A percentile compares a stretch with the other conserved stretches of the same genome.
These are phyloP conservation scores for Pygmarrhopalites habei DNA, from an alignment of 1,140 invertebrate species.

Conservation along the genomic window DNA sequence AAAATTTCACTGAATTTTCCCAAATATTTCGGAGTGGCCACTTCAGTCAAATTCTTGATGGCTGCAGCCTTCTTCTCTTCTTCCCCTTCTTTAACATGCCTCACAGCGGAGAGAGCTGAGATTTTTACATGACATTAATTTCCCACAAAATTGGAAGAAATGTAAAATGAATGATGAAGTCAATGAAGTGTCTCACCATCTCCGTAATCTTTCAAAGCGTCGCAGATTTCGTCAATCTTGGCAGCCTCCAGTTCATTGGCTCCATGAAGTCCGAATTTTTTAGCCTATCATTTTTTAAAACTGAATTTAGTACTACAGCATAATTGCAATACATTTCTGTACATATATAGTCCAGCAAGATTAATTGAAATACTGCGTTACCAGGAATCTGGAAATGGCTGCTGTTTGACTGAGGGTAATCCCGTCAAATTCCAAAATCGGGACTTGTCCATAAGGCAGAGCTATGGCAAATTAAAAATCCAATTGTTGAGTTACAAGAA, in stretches of 20 bases:
- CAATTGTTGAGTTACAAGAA: background rate
- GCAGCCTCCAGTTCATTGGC: conserved; percentile 55
- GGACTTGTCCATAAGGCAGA: conserved; percentile 66
- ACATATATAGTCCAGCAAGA: too few species aligned
- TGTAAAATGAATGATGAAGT: background rate
- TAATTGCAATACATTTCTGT: too few species aligned
- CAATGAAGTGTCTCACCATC: conserved; percentile 42
- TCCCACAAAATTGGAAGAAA: too few species aligned
- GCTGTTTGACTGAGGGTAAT: conserved; percentile 55
- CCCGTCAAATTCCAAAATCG: conserved; percentile 64
- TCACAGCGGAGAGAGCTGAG: background rate
- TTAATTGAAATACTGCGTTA: too few species aligned
- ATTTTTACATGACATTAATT: too few species aligned
- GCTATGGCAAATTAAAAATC: background rate
- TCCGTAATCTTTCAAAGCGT: conserved; percentile 53
- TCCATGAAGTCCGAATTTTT: conserved; percentile 47
- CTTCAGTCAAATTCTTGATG: conserved; percentile 4
- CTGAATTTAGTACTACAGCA: too few species aligned
- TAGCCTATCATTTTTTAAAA: conserved; percentile 47
- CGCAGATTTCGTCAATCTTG: conserved; percentile 53
- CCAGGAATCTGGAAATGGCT: conserved; percentile 61
- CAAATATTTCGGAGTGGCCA: conserved; percentile 43
- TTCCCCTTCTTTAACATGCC: too few species aligned
- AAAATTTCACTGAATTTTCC: conserved; percentile 52
- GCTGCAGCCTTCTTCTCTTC: background rate